These are phyloP conservation scores for Sesamia inferens DNA, from an alignment of 2,888 invertebrate genomes.

Conservation along the genomic window DNA sequence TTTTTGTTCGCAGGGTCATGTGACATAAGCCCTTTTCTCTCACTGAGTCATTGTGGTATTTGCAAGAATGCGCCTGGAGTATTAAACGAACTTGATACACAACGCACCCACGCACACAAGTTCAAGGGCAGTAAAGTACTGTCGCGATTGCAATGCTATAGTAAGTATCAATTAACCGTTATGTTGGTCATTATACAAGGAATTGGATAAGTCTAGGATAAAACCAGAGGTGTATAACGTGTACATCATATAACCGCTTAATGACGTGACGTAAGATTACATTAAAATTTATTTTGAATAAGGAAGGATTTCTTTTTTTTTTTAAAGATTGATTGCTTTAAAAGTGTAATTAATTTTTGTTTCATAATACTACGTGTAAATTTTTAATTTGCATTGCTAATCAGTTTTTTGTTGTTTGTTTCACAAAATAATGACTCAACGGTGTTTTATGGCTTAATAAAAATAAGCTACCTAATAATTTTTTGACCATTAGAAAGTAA, in stretches of 20 bases:
- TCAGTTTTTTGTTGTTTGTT: not conserved
- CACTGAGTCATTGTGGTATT: slow-evolving; percentile 4
- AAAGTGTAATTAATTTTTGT: slow-evolving; percentile 4
- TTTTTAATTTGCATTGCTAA: slow-evolving; percentile 28
- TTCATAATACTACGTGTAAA: not conserved
- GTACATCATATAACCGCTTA: not conserved
- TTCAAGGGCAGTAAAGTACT: slow-evolving; percentile 67
- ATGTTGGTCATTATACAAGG: slow-evolving; percentile 12
- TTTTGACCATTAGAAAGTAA: slow-evolving; percentile 17
- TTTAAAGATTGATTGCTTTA: not conserved
- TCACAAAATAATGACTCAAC: not conserved
- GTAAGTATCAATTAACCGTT: slow-evolving; percentile 33
- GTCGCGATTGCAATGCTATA: slow-evolving; percentile 21
- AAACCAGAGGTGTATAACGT: slow-evolving; percentile 26
- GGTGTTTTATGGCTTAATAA: not conserved
- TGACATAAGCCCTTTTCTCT: slow-evolving; percentile 22
- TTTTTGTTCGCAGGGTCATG: not conserved
- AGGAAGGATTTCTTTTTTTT: not conserved
- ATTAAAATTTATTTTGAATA: slow-evolving; percentile 12
- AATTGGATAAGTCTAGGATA: not conserved
- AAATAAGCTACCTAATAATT: not conserved
- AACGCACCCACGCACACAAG: slow-evolving; percentile 67
- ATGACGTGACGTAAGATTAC: not conserved
- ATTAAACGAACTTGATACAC: slow-evolving; percentile 67
- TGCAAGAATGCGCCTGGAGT: slow-evolving; percentile 52